A percentile compares a stretch with the other conserved stretches of the same genome.
Evolutionary conservation across 2,797 vertebrate species (phyloP).

Genomic region (Hydrolagus colliei): DNA sequence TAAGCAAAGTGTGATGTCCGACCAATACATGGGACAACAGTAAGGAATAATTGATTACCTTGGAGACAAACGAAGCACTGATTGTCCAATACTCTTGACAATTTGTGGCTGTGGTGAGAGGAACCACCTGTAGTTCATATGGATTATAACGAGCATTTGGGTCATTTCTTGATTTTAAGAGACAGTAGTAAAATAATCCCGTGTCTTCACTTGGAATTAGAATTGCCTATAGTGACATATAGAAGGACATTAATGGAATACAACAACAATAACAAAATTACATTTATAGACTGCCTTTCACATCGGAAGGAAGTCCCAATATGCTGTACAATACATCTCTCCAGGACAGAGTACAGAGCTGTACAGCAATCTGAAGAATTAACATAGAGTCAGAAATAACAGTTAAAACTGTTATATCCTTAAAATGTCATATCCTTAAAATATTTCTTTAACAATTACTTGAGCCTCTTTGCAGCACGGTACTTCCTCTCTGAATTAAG

Average conservation of each 20-base stretch:
- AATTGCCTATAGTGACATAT: slow-evolving; percentile 35
- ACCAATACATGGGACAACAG: too few relatives aligned
- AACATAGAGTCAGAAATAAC: neutral
- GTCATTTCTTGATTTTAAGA: slow-evolving; percentile 41
- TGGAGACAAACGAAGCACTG: slow-evolving; percentile 52
- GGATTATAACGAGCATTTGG: slow-evolving; percentile 43
- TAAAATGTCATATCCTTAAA: too few relatives aligned
- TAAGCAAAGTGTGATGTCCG: too few relatives aligned
- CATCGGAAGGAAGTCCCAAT: too few relatives aligned
- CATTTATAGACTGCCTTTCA: too few relatives aligned
- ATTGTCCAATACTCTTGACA: slow-evolving; percentile 51
- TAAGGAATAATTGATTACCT: slow-evolving; percentile 43
- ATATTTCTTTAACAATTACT: too few relatives aligned
- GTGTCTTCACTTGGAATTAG: slow-evolving; percentile 37
- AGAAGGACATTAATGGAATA: neutral
- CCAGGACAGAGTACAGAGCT: too few relatives aligned
- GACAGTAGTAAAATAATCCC: slow-evolving; percentile 56
- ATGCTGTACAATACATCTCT: too few relatives aligned
- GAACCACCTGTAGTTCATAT: slow-evolving; percentile 54
- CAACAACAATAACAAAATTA: too few relatives aligned
- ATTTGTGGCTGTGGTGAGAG: slow-evolving; percentile 44
- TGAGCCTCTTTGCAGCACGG: too few relatives aligned
- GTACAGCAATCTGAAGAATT: neutral
- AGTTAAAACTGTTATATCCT: too few relatives aligned
- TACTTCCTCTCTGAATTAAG: too few relatives aligned